Evolutionary conservation across 53 echinoderm and acorn worm species (phyloP), one percentile per base, ranked within the genome.

Genomic region (Luidia sarsii): DNA sequence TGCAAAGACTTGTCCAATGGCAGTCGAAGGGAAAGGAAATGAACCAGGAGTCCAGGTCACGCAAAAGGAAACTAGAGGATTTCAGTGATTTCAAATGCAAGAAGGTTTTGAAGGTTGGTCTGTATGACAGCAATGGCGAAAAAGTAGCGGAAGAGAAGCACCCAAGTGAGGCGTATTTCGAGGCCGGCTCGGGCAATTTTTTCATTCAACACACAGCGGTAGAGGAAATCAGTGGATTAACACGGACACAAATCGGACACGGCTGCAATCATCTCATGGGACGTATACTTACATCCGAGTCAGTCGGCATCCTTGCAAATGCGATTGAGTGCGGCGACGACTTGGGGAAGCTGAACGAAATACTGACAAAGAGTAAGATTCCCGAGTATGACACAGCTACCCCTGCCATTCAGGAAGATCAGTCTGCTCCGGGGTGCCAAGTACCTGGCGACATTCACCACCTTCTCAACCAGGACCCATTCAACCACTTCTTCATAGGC

Each of bases 391-490:
- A 57, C 45, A 23, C 31, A 25, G 56, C 31, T 15, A 15, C 27
- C 35, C 8, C n/a, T 20, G 25, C 11, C 14, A 15, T 32, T 39
- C 19, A 45, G n/a, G 2, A n/a, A n/a, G n/a, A n/a, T n/a, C n/a
- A n/a, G n/a, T n/a, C n/a, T n/a, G n/a, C n/a, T n/a, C n/a, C 75
- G 1, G 96, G 96, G 25, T 49, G 57, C 18, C 71, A 54, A 7
- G 68, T 96, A 39, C 89, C 88, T 22, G 50, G 60, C 36, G 83
- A 90, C 49, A 64, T 90, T 41, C 62, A 39, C 1, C 86, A 90
- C 37, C 81, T 93, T 20, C 69, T 96, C 0, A 79, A 91, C 48
- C 81, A 89, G 24, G 89, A 96, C 54, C 68, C 79, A 22, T 82
- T 65, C 87, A 83, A 88, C 70, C 70, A 64, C 13, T 96, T 89